Percentiles rank a stretch among this genome's conserved stretches.
These are phyloP conservation scores for Caenorhabditis virilis DNA, from an alignment of 2,888 invertebrate genomes.

Conservation along the genomic window DNA sequence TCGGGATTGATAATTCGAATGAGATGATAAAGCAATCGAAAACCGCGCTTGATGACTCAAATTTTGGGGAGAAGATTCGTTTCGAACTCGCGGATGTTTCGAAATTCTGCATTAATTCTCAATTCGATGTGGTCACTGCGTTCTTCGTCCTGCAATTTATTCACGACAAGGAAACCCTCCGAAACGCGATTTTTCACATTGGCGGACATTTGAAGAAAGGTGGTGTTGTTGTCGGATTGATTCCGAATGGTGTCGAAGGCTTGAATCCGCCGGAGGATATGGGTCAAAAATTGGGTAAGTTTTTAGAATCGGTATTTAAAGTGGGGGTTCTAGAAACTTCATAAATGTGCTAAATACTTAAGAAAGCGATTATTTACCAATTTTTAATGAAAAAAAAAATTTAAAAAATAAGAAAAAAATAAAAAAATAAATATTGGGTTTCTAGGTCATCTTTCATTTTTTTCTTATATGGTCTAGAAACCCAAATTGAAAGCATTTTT, in stretches of 20 bases:
- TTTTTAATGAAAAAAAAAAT: not conserved
- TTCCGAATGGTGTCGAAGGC: constrained; percentile 24
- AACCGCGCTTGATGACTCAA: not conserved
- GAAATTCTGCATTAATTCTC: constrained; percentile 10
- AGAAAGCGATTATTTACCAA: not conserved
- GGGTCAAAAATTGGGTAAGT: constrained; percentile 10
- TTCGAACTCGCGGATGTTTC: constrained; percentile 12
- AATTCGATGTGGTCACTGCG: constrained; percentile 24
- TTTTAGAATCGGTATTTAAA: not conserved
- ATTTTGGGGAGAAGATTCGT: not conserved
- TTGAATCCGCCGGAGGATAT: constrained; percentile 9
- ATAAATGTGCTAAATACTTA: not conserved
- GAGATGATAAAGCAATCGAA: constrained; percentile 27
- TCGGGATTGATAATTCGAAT: constrained; percentile 25
- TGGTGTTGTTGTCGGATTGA: constrained; percentile 15
- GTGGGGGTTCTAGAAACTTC: not conserved
- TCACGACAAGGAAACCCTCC: constrained; percentile 19
- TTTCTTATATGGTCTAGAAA: not conserved
- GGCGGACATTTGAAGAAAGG: constrained; percentile 5
- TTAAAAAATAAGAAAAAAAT: no score
- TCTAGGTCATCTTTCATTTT: no score
- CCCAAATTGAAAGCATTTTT: not conserved
- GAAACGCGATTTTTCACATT: constrained; percentile 12
- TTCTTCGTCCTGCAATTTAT: constrained; percentile 34
- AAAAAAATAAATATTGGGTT: no score